phyloP scores from a whole-genome alignment of 2,888 invertebrate genomes.

The Eulithis testata region DNA sequence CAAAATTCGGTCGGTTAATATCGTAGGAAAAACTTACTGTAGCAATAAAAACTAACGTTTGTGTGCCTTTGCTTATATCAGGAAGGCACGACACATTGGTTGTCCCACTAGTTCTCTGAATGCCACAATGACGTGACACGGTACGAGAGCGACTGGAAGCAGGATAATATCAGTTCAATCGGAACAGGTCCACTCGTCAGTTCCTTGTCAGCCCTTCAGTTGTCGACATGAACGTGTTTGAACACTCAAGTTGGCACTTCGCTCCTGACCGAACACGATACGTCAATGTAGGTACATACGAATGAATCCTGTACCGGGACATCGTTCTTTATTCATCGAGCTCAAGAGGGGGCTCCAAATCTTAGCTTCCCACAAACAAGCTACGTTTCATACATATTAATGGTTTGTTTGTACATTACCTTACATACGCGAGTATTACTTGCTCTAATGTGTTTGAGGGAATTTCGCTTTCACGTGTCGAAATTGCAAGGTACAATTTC shows the following conservation, averaged over 20 bases:
- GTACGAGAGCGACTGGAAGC: neutral
- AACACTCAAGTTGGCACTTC: constrained; percentile 1
- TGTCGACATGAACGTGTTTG: neutral
- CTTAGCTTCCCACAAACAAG: constrained; percentile 75
- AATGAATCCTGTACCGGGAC: constrained; percentile 8
- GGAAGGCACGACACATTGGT: neutral
- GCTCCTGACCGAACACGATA: constrained; percentile 8
- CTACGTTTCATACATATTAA: constrained; percentile 78
- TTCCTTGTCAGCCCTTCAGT: constrained; percentile 10
- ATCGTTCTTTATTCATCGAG: constrained; percentile 72
- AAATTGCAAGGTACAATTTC: constrained; percentile 56
- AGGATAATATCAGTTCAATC: constrained; percentile 1
- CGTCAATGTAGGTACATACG: constrained; percentile 4
- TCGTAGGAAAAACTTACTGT: too few relatives aligned
- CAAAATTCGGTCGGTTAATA: too few relatives aligned
- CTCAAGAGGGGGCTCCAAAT: constrained; percentile 67
- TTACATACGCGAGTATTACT: constrained; percentile 59
- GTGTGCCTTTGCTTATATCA: neutral
- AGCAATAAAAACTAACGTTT: too few relatives aligned
- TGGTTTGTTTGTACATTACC: constrained; percentile 75
- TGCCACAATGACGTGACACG: neutral
- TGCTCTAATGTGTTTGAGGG: constrained; percentile 72
- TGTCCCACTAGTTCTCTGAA: neutral
- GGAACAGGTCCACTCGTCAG: constrained; percentile 10
- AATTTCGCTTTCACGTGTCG: constrained; percentile 67